Evolutionary conservation across 2,797 vertebrate species (phyloP), one percentile per base, ranked within the genome.

Genomic region (Ispidina lecontei): DNA sequence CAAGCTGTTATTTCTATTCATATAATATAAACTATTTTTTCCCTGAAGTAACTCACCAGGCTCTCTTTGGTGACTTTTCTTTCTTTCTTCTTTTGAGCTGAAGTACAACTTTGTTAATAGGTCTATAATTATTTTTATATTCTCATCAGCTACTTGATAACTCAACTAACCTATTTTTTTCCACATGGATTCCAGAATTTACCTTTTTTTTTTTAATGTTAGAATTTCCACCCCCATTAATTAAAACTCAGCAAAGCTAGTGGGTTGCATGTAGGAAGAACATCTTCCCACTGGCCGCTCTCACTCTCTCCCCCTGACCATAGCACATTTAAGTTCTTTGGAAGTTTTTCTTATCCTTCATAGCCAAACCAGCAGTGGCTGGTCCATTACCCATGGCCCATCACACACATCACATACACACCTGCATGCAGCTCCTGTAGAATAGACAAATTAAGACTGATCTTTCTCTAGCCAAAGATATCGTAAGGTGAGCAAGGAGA

Each of bases 51-150:
- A 94, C 39, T 84, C 52, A 74, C 12, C 1, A 9, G 51, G 23
- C 35, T 77, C 28, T 91, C 75, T 92, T 90, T 69, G 51, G 82
- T 43, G 62, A 89, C 77, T 81, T 89, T 59, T 74, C 47, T 69
- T 59, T 87, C 25, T 35, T 80, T 65, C 73, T 82, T 25, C 49
- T 92, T 73, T 81, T 62, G 49, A 49, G 28, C 29, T 5, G 0
- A 31, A 71, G 39, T 65, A 74, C 44, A 68, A 89, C 90, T 94
- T 92, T 80, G 76, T 79, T 92, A 90, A 71, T 69, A 90, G 31
- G 37, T 74, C 77, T 76, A 62, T 68, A 86, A 91, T 91, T 84
- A 79, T 37, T 91, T 20, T 91, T 81, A n/a, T 71, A 71, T 71
- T 90, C 67, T 71, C 41, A 88, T 86, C 65, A 79, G 71, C 33